Base-by-base conservation (phyloP, 2,113 vertebrate genomes). In the Thunnus thynnus region DNA sequence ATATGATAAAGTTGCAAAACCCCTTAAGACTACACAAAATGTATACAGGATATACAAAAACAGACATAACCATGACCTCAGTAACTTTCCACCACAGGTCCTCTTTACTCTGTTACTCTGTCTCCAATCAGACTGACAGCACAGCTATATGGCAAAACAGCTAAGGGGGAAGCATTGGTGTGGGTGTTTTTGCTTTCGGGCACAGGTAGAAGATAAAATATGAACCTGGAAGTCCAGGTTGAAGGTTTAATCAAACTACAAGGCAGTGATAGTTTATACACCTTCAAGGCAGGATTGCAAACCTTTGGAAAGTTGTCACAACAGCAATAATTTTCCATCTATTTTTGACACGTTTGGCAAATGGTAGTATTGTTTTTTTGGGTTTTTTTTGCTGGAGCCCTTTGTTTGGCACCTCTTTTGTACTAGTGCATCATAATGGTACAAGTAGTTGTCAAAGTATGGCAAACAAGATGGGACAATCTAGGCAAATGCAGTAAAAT, bases 221-320 rank as follows among this genome's bases (percentile, higher is more conserved):
- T 65, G 36, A 74, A 48, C 46, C 47, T 25, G 41, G 36, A 64
- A 32, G 60, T 78, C 14, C 5, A 74, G 58, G 55, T n/a, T 68
- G 57, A 86, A 69, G 62, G 32, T 77, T 69, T 30, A 64, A 86
- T 82, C 57, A 64, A 70, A 54, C 57, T 47, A 13, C 36, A 5
- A 47, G 32, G 76, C 50, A 50, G 3, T 72, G n/a, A 55, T 74
- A 65, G 52, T 71, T 65, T 48, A 52, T 60, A 51, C 20, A n/a
- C 58, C 46, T 54, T 70, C 17, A 48, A 52, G 58, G 55, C 18
- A 56, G 12, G 36, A 51, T n/a, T 55, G 54, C 27, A 61, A 65
- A 60, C 58, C 71, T 75, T 12, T 17, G 22, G 3, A 44, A 61
- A 27, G 27, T 22, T 80, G 55, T 55, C 60, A 71, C 8, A 22